phyloP scores from a whole-genome alignment of 1,140 invertebrate genomes.

The Eupeodes corollae region DNA sequence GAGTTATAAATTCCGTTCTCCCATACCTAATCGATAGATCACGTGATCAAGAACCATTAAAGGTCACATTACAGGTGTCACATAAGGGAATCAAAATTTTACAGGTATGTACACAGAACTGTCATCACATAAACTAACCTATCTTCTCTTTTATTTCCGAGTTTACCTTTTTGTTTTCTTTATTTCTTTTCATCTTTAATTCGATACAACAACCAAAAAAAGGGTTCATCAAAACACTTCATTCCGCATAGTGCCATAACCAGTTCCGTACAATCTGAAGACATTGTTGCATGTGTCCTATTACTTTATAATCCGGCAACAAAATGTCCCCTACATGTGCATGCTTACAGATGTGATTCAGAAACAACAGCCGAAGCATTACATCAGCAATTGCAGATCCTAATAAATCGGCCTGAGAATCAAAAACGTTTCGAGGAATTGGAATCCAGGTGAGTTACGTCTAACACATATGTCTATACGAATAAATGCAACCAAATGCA shows the following conservation, averaged over 20 bases:
- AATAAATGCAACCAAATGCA: too few relatives aligned
- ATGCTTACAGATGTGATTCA: conserved; percentile 91
- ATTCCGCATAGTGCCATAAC: conserved; percentile 89
- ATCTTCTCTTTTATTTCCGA: background rate
- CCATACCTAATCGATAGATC: conserved; percentile 72
- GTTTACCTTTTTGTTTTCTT: background rate
- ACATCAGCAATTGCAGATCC: conserved; percentile 64
- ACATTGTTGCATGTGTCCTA: conserved; percentile 82
- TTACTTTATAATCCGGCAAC: conserved; percentile 85
- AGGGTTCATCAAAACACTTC: conserved; percentile 78
- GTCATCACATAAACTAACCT: background rate
- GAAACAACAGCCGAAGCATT: conserved; percentile 82
- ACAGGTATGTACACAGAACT: conserved; percentile 41
- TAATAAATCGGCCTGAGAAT: conserved; percentile 77
- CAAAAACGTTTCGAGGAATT: conserved; percentile 73
- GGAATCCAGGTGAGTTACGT: conserved; percentile 41
- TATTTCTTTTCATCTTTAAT: background rate
- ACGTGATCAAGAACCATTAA: conserved; percentile 77
- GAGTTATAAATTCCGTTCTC: conserved; percentile 73
- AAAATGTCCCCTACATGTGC: conserved; percentile 76
- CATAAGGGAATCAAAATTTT: conserved; percentile 90
- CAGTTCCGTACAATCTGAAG: conserved; percentile 72
- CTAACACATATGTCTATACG: background rate
- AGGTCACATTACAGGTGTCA: conserved; percentile 79
- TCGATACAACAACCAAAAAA: background rate